Evolutionary conservation across 2,113 vertebrate species (phyloP), one percentile per base, ranked within the genome.

Genomic region (Stomatorhinus ivindoensis): DNA sequence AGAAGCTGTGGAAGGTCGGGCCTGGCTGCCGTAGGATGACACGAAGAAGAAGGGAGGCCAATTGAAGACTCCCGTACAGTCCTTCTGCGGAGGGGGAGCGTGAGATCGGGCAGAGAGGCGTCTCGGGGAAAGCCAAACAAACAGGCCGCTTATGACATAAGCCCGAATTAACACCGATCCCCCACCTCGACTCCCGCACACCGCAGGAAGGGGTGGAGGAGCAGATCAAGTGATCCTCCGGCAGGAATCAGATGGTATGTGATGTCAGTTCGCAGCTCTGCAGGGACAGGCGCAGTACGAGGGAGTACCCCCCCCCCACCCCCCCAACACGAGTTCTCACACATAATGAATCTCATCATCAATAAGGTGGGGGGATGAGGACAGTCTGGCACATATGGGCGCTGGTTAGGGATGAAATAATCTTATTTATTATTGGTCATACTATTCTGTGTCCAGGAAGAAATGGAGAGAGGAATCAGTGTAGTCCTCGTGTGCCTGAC

Each of bases 111-210:
- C n/a, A 69, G 27, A 27, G 10, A 69, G 61, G 61, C 10, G 3
- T 27, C n/a, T 4, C 27, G 39, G 76, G 76, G 88, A 88, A 15
- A 76, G n/a, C 61, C 61, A 83, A 69, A 35, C 73, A 35, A 58
- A 44, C 50, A 39, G 48, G 50, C 48, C 15, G 48, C 88, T 89
- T 51, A 65, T 91, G 91, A 94, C 93, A 94, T 93, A 93, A 91
- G 93, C 91, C 92, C 92, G 92, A 92, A 95, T 93, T 94, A 94
- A 91, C 94, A 93, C 94, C 93, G 93, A 88, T 46, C 15, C 58
- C 48, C 42, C 39, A 42, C 61, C 83, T 85, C 76, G 80, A 87
- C 89, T 47, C 76, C 48, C 42, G 39, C 46, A 39, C 39, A 55
- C 58, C 83, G 58, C 65, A 69, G 73, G 73, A 11, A 27, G 46